Percentiles rank a stretch among this genome's conserved stretches.
Conservation (phyloP, 2,797 vertebrate species). For the Enteromius paludinosus region DNA sequence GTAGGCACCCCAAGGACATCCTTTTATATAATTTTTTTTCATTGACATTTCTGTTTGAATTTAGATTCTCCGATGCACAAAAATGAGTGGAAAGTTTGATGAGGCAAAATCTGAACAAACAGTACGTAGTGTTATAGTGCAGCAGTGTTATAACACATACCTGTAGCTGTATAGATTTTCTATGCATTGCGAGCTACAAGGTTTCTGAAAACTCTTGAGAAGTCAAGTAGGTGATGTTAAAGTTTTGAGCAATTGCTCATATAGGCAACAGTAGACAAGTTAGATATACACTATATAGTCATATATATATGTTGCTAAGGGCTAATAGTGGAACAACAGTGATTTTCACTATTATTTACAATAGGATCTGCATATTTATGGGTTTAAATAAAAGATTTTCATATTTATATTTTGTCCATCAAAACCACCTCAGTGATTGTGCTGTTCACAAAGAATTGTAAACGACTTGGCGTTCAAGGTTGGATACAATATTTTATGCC, state of each 20-base stretch:
- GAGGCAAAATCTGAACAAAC: slow-evolving; percentile 18
- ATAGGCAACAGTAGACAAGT: background rate
- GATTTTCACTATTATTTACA: background rate
- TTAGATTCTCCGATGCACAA: background rate
- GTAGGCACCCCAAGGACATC: slow-evolving; percentile 56
- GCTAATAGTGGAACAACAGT: background rate
- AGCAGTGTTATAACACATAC: too few species aligned
- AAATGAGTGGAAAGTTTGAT: slow-evolving; percentile 20
- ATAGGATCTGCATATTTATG: background rate
- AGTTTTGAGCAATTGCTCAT: background rate
- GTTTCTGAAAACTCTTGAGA: background rate
- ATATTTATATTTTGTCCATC: background rate
- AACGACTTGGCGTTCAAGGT: background rate
- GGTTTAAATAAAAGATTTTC: background rate
- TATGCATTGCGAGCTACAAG: background rate
- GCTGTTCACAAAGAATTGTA: background rate
- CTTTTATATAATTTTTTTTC: slow-evolving; percentile 36
- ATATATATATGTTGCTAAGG: background rate
- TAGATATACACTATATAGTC: background rate
- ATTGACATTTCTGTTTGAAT: slow-evolving; percentile 41
- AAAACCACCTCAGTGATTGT: background rate
- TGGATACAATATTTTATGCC: background rate
- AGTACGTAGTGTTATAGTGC: background rate
- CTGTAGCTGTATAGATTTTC: background rate
- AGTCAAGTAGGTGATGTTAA: background rate